These are phyloP conservation scores for Drosophila rhopaloa DNA, from an alignment of 1,140 invertebrate species.

Conservation along the genomic window DNA sequence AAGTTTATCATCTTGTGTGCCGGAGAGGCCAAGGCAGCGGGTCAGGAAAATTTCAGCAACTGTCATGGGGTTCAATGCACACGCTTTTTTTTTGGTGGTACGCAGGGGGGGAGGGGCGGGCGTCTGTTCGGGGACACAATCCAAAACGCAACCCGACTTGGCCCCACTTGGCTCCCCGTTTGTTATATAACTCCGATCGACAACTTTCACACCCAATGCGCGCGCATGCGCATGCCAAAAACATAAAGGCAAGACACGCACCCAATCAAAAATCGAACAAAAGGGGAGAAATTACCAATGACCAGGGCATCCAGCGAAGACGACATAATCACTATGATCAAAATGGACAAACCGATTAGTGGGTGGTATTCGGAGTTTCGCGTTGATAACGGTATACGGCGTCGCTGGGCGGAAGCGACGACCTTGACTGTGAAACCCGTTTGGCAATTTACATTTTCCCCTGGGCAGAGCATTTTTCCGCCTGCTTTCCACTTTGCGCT, in stretches of 20 bases:
- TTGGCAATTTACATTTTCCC: conserved; percentile 69
- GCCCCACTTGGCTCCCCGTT: conserved; percentile 27
- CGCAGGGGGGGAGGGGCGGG: too few species aligned
- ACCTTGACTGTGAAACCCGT: conserved; percentile 81
- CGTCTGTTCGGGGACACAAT: conserved; percentile 2
- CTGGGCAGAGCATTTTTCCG: conserved; percentile 61
- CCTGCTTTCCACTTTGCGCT: conserved; percentile 51
- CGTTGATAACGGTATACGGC: conserved; percentile 47
- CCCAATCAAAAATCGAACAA: conserved; percentile 54
- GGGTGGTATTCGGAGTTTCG: conserved; percentile 24
- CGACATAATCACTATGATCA: conserved; percentile 64
- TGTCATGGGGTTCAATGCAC: conserved; percentile 79
- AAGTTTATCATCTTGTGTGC: conserved; percentile 58
- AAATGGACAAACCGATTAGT: conserved; percentile 22
- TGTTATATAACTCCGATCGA: conserved; percentile 76
- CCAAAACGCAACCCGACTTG: conserved; percentile 13
- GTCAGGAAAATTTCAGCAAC: conserved; percentile 77
- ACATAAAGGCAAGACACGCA: conserved; percentile 50
- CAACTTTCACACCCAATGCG: conserved; percentile 79
- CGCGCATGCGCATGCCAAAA: conserved; percentile 44
- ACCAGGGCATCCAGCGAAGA: conserved; percentile 56
- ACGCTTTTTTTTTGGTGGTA: conserved; percentile 32
- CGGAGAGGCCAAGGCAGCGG: conserved; percentile 29
- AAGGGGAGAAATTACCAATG: conserved; percentile 76
- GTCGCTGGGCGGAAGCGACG: conserved; percentile 62